phyloP scores from a whole-genome alignment of 2,113 vertebrate genomes.

The Tauraco erythrolophus region DNA sequence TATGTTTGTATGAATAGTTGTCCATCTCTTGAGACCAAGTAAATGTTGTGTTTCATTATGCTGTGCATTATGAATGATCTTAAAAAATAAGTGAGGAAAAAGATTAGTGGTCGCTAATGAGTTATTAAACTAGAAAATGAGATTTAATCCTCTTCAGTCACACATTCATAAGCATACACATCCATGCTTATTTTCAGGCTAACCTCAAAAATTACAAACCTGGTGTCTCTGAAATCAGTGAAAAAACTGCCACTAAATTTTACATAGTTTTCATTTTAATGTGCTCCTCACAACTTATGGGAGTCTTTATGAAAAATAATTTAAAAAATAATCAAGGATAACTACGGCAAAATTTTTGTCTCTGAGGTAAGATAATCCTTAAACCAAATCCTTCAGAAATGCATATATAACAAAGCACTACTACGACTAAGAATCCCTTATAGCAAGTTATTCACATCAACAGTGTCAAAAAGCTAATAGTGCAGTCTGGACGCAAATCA shows the following conservation, averaged over 20 bases:
- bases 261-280: neutral
- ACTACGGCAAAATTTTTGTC: neutral
- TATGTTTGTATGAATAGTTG: constrained; percentile 7
- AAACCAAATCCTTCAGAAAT: neutral
- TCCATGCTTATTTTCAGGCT: neutral
- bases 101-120: neutral
- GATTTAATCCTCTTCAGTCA: neutral
- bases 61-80: neutral
- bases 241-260: neutral
- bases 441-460: neutral
- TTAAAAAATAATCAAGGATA: neutral
- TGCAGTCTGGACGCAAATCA: neutral
- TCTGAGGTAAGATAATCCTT: neutral
- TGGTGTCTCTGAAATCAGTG: neutral
- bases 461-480: neutral
- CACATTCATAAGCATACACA: neutral
- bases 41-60: constrained; percentile 16
- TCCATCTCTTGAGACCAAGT: neutral
- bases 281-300: fast-evolving
- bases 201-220: neutral
- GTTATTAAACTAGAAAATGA: neutral
- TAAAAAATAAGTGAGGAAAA: constrained; percentile 26
- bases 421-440: neutral
- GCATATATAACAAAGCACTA: neutral
- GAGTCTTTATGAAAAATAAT: neutral